These are phyloP conservation scores for Diachasmimorpha longicaudata DNA, from an alignment of 1,140 invertebrate genomes.

Conservation along the genomic window DNA sequence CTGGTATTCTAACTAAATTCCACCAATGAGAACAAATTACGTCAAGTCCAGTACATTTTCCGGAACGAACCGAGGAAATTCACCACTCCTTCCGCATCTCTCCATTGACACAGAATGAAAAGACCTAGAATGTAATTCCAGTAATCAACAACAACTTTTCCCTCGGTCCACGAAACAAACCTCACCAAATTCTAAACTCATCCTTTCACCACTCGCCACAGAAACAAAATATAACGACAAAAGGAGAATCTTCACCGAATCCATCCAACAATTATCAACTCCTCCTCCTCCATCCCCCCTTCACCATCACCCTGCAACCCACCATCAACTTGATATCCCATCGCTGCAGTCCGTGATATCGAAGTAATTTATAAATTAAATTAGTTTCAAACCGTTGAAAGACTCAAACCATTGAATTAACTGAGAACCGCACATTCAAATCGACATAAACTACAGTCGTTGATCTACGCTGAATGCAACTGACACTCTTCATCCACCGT, in stretches of 20 bases:
- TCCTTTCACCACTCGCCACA: background rate
- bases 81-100: too few species aligned
- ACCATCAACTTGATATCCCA: background rate
- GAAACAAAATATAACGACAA: background rate
- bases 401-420: background rate
- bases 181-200: background rate
- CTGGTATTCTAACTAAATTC: too few species aligned
- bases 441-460: background rate
- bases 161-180: background rate
- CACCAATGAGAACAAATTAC: too few species aligned
- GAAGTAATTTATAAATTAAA: background rate
- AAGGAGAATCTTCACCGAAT: background rate
- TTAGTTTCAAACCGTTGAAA: background rate
- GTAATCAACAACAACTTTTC: too few species aligned
- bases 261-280: background rate
- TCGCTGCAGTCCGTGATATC: background rate
- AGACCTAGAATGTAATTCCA: too few species aligned
- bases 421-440: background rate
- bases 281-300: too few species aligned
- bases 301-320: background rate
- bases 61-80: too few species aligned
- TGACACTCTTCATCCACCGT: background rate
- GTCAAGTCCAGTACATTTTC: too few species aligned
- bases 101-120: too few species aligned
- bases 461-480: background rate